Conservation (phyloP, 2,797 vertebrate species). For the Coracias cyanogaster region DNA sequence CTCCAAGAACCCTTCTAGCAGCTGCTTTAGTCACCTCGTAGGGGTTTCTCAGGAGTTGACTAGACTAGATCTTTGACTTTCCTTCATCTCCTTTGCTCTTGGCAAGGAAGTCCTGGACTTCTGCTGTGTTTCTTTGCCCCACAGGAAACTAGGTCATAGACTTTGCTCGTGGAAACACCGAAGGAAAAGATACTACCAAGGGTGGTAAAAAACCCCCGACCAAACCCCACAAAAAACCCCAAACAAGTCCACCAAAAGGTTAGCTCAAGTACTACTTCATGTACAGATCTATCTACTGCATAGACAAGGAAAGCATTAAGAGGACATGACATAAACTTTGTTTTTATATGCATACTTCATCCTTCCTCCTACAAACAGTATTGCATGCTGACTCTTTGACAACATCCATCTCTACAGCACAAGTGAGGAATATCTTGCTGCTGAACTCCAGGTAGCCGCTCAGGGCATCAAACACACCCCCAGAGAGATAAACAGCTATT, state of each 20-base stretch:
- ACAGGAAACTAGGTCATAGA: constrained; percentile 41
- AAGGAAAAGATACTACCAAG: constrained; percentile 31
- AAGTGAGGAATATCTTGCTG: not conserved
- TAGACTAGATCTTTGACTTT: not conserved
- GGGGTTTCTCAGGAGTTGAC: not conserved
- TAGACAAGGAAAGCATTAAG: constrained; percentile 24
- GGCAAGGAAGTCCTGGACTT: not conserved
- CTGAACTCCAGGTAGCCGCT: not conserved
- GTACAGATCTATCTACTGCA: constrained; percentile 1
- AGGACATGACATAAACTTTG: constrained; percentile 23
- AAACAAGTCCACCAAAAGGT: constrained; percentile 6
- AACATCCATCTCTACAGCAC: not conserved
- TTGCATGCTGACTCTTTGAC: not conserved
- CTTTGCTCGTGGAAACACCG: constrained; percentile 40
- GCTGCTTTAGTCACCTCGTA: not conserved
- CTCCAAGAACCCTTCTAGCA: not conserved
- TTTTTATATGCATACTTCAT: not conserved
- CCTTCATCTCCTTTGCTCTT: not conserved
- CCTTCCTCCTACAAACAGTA: not conserved
- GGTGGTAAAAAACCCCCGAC: constrained; percentile 3
- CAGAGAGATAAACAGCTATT: not conserved
- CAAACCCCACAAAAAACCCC: not conserved
- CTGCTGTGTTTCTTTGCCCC: constrained; percentile 14
- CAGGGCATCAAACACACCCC: not conserved
- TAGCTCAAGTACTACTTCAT: constrained; percentile 33